Percentiles rank a stretch among this genome's conserved stretches.
Conservation (phyloP, 2,888 invertebrate species). For the Tiliacea aurago region DNA sequence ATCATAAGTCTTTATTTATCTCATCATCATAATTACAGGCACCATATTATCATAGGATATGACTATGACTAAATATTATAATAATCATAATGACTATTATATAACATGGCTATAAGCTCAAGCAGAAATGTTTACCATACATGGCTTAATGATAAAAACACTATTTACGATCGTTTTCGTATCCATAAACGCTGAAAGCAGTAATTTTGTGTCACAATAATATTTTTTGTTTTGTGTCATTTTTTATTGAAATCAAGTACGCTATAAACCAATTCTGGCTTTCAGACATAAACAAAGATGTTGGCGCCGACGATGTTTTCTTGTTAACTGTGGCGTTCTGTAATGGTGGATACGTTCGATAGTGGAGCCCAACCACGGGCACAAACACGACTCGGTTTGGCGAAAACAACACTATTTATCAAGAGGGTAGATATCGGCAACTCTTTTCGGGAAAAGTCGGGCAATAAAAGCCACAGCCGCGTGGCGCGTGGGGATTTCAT, state of each 20-base stretch:
- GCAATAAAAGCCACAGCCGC: conserved; percentile 84
- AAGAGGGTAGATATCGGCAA: conserved; percentile 84
- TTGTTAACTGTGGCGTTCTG: conserved; percentile 68
- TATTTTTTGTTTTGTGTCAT: conserved; percentile 61
- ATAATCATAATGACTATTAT: too few species aligned
- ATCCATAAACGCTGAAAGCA: conserved; percentile 46
- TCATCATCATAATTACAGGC: too few species aligned
- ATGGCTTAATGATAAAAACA: conserved; percentile 26
- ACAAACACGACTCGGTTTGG: conserved; percentile 84
- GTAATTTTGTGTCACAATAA: conserved; percentile 54
- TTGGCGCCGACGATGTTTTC: conserved; percentile 77
- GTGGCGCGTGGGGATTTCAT: conserved; percentile 80
- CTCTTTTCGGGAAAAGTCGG: conserved; percentile 81
- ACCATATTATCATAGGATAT: too few species aligned
- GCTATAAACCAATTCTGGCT: conserved; percentile 70
- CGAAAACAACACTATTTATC: conserved; percentile 90
- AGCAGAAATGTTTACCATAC: conserved; percentile 25
- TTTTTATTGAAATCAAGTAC: conserved; percentile 67
- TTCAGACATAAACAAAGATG: conserved; percentile 78
- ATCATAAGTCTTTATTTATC: too few species aligned
- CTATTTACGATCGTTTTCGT: conserved; percentile 33
- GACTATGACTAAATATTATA: too few species aligned
- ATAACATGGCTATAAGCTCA: not conserved
- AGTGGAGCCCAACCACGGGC: conserved; percentile 69
- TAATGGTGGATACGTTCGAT: conserved; percentile 68